Evolutionary conservation across 1,140 invertebrate genomes (phyloP), one percentile per base, ranked within the genome.

Genomic region (Caenorhabditis remanei): DNA sequence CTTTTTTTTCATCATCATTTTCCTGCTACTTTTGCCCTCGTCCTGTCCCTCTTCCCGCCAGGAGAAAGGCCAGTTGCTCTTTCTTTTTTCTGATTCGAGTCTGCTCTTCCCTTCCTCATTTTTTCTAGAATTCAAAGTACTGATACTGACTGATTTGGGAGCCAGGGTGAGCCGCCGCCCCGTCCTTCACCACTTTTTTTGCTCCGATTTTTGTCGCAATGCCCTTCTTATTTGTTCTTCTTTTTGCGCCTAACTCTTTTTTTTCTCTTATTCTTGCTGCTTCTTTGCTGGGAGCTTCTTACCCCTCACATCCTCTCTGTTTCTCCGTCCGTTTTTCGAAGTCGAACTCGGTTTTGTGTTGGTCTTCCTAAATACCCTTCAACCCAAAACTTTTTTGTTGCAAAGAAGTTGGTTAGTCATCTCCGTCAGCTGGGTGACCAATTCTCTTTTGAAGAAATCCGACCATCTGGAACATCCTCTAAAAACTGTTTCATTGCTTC

Each of bases 171-270:
- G 21, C 32, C 32, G 7, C 21, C 21, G 11, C 21, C 63, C 63
- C 16, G 24, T 16, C 21, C 67, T 48, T 7, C 67, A 41, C 19
- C 11, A 75, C 32, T 24, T 75, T 75, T 46, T 48, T 75, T n/a
- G 19, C 67, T 75, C 67, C 41, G 67, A 75, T 75, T 75, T 75
- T 75, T 75, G 67, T 75, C 67, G 43, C 67, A 46, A 48, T 75
- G 67, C 67, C 43, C 41, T 75, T 75, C 67, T 11, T 75, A 75
- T 75, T 75, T 75, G 67, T 75, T 75, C 67, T 75, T 75, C 67
- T 48, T 75, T 32, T 75, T 75, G 67, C 43, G 67, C 67, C 67
- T 46, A 75, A 46, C 21, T 19, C 32, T 6, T 67, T 67, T 65
- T 19, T 46, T 75, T 46, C 2, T 41, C 1, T n/a, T 75, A 46